phyloP scores from a whole-genome alignment of 2,113 vertebrate genomes.

The Fregata magnificens region DNA sequence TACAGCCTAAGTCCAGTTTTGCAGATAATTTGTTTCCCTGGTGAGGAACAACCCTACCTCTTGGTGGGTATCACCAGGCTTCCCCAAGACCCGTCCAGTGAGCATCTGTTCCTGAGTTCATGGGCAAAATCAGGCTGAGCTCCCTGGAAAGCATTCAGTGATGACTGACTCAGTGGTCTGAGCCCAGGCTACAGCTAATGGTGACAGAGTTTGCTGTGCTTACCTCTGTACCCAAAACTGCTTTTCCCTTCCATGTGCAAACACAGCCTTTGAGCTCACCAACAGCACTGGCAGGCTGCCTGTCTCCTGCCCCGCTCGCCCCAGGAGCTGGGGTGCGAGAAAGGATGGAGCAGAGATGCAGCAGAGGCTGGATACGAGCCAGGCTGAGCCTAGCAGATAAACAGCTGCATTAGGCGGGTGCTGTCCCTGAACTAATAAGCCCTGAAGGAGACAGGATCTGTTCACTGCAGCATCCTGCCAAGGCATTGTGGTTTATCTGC shows the following conservation, averaged over 20 bases:
- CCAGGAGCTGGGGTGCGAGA: background rate
- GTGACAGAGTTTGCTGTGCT: background rate
- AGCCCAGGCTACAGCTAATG: background rate
- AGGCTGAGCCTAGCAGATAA: background rate
- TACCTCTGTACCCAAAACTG: background rate
- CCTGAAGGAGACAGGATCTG: background rate
- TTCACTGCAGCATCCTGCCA: background rate
- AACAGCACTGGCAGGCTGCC: background rate
- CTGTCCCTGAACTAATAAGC: background rate
- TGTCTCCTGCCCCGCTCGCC: fast-evolving
- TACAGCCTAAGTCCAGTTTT: background rate
- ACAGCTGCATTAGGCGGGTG: background rate
- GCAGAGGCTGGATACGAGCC: background rate
- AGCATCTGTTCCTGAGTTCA: background rate
- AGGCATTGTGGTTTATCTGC: background rate
- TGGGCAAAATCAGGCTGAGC: background rate
- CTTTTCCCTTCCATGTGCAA: background rate
- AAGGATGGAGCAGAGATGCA: background rate
- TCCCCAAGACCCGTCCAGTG: background rate
- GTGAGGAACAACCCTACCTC: background rate
- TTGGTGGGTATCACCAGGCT: background rate
- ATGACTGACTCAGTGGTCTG: background rate
- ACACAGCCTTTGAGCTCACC: background rate
- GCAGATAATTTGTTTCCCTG: background rate
- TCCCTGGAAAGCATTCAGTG: background rate